Percentiles rank a stretch among this genome's conserved stretches.
Conservation (phyloP, 2,797 vertebrate genomes). For the Sebastiscus tertius region DNA sequence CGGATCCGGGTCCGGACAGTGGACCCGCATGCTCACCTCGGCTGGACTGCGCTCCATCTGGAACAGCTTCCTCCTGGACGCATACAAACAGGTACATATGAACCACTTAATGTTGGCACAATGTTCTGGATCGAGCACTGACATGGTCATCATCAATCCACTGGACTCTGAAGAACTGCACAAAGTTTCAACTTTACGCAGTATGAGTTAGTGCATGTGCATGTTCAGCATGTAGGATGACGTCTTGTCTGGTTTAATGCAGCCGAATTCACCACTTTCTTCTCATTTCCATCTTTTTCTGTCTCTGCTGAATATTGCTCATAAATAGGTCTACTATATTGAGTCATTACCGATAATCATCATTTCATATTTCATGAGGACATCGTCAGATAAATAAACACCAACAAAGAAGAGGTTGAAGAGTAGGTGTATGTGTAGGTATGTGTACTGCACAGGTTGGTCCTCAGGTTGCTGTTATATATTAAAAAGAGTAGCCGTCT, state of each 20-base stretch:
- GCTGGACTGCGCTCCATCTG: conserved; percentile 95
- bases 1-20: conserved; percentile 87
- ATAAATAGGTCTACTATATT: background rate
- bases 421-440: too few species aligned
- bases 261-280: background rate
- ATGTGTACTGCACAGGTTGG: too few species aligned
- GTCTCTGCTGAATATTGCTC: background rate
- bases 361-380: too few species aligned
- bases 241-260: background rate
- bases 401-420: too few species aligned
- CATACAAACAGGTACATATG: conserved; percentile 91
- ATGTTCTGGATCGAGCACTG: background rate
- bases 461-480: too few species aligned
- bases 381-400: too few species aligned
- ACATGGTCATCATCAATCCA: background rate
- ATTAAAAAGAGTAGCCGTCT: too few species aligned
- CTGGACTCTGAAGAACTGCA: background rate
- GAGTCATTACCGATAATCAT: too few species aligned
- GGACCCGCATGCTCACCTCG: conserved; percentile 95
- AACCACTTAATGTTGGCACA: background rate
- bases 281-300: background rate
- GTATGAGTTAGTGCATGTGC: too few species aligned
- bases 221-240: background rate
- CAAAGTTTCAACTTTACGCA: background rate
- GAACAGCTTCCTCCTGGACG: conserved; percentile 97